Percentiles rank a stretch among this genome's conserved stretches.
phyloP scores from a whole-genome alignment of 2,888 invertebrate genomes.

The Gryllus longicercus region DNA sequence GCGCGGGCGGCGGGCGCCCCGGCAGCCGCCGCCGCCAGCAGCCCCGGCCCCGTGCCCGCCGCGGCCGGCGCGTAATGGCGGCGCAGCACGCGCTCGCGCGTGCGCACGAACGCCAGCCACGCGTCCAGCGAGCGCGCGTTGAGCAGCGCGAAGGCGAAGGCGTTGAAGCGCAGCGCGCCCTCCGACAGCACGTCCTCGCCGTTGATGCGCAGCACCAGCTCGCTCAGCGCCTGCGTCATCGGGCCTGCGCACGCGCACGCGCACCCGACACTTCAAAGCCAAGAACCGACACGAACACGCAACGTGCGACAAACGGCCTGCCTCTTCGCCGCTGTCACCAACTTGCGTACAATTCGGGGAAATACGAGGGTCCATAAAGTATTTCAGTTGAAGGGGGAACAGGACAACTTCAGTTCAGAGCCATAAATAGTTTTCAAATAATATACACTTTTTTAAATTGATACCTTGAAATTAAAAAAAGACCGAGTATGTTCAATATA shows the following conservation, averaged over 20 bases:
- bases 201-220: conserved; percentile 77
- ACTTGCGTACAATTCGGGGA: no score
- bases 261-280: no score
- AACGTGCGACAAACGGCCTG: no score
- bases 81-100: conserved; percentile 74
- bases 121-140: conserved; percentile 86
- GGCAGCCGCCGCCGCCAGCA: conserved; percentile 63
- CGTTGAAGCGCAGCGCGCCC: conserved; percentile 82
- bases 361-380: no score
- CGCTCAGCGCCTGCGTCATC: conserved; percentile 77
- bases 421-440: no score
- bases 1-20: conserved; percentile 56
- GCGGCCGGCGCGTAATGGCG: conserved; percentile 63
- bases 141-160: conserved; percentile 79
- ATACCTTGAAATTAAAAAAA: no score
- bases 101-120: conserved; percentile 82
- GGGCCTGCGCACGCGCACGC: conserved; percentile 55
- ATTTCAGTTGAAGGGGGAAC: no score
- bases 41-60: conserved; percentile 58
- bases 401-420: no score
- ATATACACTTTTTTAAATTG: no score
- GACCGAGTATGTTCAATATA: no score
- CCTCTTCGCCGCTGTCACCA: no score
- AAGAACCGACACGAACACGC: no score
- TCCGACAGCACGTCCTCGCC: conserved; percentile 78